Conservation (phyloP, 2,113 vertebrate species). For the Chloebia gouldiae region DNA sequence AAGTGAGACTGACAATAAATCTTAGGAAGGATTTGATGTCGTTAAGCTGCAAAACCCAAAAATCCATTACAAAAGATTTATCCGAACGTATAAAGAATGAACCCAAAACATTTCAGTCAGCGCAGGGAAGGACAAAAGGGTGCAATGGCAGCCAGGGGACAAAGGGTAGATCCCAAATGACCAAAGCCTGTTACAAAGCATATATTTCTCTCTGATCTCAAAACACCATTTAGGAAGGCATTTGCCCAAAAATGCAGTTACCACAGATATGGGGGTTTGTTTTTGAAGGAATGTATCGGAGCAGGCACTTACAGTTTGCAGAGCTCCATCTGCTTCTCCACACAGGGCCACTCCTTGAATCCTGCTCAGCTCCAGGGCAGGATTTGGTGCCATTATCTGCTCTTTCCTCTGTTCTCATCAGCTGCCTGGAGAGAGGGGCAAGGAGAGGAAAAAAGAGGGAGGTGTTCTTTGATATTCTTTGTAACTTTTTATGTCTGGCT, state of each 20-base stretch:
- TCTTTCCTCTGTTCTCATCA: background rate
- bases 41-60: slow-evolving; percentile 8
- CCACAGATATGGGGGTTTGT: background rate
- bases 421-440: background rate
- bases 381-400: background rate
- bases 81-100: background rate
- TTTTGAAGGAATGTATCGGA: background rate
- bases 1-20: slow-evolving; percentile 34
- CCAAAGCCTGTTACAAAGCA: background rate
- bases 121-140: background rate
- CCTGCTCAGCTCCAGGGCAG: background rate
- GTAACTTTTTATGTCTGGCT: background rate
- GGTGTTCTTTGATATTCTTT: background rate
- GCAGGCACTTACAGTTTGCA: slow-evolving; percentile 1
- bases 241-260: background rate
- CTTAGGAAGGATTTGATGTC: background rate
- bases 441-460: background rate
- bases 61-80: slow-evolving; percentile 24
- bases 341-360: background rate
- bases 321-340: background rate
- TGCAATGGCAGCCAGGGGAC: background rate
- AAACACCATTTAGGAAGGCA: background rate
- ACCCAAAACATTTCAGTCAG: background rate
- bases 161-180: background rate
- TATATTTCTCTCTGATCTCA: background rate